These are phyloP conservation scores for Gymnobelideus leadbeateri DNA, from an alignment of 2,113 vertebrate genomes.

Conservation along the genomic window DNA sequence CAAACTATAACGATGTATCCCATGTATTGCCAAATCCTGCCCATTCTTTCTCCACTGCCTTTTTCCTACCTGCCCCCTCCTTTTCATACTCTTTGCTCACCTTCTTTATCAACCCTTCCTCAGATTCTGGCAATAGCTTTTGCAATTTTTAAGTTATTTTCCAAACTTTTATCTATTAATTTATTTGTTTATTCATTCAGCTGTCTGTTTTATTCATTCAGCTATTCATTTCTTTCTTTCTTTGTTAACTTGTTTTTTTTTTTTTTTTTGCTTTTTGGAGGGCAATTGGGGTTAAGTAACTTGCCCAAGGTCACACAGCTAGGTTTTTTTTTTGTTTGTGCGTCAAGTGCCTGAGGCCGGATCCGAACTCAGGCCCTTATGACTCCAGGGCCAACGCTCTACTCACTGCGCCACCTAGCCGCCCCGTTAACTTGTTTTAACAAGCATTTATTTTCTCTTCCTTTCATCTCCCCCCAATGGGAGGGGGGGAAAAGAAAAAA, in stretches of 20 bases:
- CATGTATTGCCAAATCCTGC: too few relatives aligned
- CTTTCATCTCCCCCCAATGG: not conserved
- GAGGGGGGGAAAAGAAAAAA: not conserved
- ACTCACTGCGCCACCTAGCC: too few relatives aligned
- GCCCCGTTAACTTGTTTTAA: not conserved
- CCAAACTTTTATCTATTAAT: not conserved
- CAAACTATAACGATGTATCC: too few relatives aligned
- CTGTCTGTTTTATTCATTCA: too few relatives aligned
- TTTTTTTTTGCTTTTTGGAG: too few relatives aligned
- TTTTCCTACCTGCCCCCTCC: not conserved
- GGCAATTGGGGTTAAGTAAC: too few relatives aligned
- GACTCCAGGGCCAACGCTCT: too few relatives aligned
- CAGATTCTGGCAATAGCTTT: not conserved
- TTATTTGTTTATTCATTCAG: not conserved
- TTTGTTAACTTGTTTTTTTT: not conserved
- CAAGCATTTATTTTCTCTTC: not conserved
- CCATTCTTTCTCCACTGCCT: not conserved
- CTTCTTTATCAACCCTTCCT: not conserved
- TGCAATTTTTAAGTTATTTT: not conserved
- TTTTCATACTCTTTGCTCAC: not conserved
- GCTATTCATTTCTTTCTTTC: not conserved
- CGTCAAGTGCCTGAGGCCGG: too few relatives aligned
- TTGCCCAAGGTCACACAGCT: too few relatives aligned
- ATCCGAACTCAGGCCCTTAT: too few relatives aligned
- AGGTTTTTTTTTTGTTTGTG: too few relatives aligned